Percentiles rank a stretch among this genome's conserved stretches.
These are phyloP conservation scores for Tetraodon nigroviridis DNA, from an alignment of 2,113 vertebrate genomes.

Conservation along the genomic window DNA sequence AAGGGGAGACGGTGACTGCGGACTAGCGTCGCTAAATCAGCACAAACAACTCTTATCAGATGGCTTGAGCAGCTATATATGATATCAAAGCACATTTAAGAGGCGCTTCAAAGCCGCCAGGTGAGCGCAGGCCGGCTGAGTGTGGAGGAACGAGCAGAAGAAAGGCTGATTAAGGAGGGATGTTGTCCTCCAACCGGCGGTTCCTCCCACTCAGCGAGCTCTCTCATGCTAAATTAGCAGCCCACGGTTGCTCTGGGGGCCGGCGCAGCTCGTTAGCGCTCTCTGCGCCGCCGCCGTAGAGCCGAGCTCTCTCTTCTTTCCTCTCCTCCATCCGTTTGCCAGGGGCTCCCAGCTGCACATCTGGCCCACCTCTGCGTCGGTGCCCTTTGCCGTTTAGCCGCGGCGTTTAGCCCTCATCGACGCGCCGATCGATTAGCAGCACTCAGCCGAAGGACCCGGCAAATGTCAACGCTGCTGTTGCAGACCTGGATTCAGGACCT, in stretches of 20 bases:
- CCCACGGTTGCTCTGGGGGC: constrained; percentile 39
- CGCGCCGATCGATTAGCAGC: constrained; percentile 31
- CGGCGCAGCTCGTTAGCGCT: constrained; percentile 15
- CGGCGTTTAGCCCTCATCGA: constrained; percentile 13
- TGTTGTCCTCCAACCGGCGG: constrained; percentile 33
- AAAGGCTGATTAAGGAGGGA: constrained; percentile 37
- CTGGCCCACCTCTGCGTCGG: too few relatives aligned
- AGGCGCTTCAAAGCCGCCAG: background rate
- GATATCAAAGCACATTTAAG: too few relatives aligned
- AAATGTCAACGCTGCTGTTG: too few relatives aligned
- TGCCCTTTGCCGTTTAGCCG: too few relatives aligned
- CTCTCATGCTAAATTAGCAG: constrained; percentile 29
- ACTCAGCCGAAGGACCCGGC: background rate
- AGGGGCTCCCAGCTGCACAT: too few relatives aligned
- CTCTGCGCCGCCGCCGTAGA: too few relatives aligned
- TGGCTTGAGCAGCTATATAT: too few relatives aligned
- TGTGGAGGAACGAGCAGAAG: constrained; percentile 29
- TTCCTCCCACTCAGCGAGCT: constrained; percentile 41
- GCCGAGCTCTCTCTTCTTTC: background rate
- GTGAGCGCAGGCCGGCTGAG: constrained; percentile 8
- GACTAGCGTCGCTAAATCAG: background rate
- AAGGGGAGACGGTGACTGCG: background rate
- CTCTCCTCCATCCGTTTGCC: constrained; percentile 31
- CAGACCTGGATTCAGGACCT: too few relatives aligned
- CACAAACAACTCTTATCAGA: too few relatives aligned